Evolutionary conservation across 2,113 vertebrate species (phyloP), one percentile per base, ranked within the genome.

Genomic region (Melanostigma gelatinosum): DNA sequence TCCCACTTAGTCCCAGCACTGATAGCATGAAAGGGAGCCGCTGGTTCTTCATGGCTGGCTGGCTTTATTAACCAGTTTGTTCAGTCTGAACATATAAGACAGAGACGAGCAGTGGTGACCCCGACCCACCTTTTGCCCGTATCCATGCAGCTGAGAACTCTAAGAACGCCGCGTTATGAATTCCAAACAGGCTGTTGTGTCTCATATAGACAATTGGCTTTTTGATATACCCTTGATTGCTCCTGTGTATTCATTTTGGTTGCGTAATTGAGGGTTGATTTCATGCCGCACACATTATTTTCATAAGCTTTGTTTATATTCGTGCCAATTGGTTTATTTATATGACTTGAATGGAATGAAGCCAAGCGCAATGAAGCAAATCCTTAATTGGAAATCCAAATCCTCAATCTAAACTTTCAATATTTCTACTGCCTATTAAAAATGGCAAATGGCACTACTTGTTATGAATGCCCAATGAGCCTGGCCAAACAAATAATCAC

Each of bases 221-320:
- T 92, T 90, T 92, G 91, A 94, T 92, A 91, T 65, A 67, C 85
- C 85, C 75, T 68, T 87, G 88, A 94, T 93, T 91, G 90, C 85
- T 81, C 64, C 82, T 36, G 68, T 83, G 86, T 93, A 92, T 91
- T 93, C 82, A 92, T 94, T 94, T 68, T 20, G 42, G 76, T 79
- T 80, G 67, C 48, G 61, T 92, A 94, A 93, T 90, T 82, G 87
- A 73, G 89, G 85, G 91, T 93, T 92, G 87, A 91, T 93, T 92
- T 89, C 85, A 80, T 78, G 67, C 89, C 55, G 68, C 79, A 58
- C 77, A 81, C 84, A 88, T 91, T 85, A 80, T 85, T 87, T 92
- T 83, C 75, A 72, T 87, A 75, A 82, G 86, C 89, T 89, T 84
- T 92, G 91, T 91, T 93, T 93, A 86, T 90, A 88, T 89, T 85